Base-by-base conservation (phyloP, 2,113 vertebrate genomes). In the Cisticola juncidis region DNA sequence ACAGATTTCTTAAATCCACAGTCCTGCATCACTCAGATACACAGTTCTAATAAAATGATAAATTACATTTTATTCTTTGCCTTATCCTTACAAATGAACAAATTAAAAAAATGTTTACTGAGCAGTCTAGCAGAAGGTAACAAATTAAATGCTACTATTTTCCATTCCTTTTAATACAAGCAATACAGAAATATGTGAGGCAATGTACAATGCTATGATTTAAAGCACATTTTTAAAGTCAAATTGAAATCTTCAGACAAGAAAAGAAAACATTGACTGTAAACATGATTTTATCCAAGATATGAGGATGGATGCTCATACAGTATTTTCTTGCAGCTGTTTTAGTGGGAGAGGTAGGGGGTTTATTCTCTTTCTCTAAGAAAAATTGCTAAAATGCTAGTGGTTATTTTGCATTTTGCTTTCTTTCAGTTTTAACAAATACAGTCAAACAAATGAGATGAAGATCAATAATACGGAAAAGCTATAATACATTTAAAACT, bases 1-100 rank as follows among this genome's bases (percentile, higher is more conserved):
- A 98, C 98, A 98, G 97, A 97, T 98, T 98, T 98, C 96, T 97
- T 98, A 98, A 98, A 97, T 97, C 97, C 97, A 97, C 96, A 98
- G 92, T 96, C 95, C 97, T 98, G 97, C 94, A 94, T 97, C 94
- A 94, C 92, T 97, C 96, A 97, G 97, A 98, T 97, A 98, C 96
- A 56, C 85, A 94, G 88, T 96, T 94, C 92, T 96, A 98, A 97
- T 97, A 97, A 97, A 97, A 97, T 95, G 92, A 98, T 96, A 97
- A 97, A 97, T 97, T 96, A 96, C 89, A 94, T 98, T 97, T 97
- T 97, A 92, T 97, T 97, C 92, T 96, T 94, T 12, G 36, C 77
- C 78, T 98, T 95, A 90, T 81, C 87, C 89, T 97, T 95, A 95
- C 88, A 96, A 97, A 96, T 95, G 95, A 97, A 95, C 86, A 97